Percentiles rank a stretch among this genome's conserved stretches.
phyloP scores from a whole-genome alignment of 2,113 vertebrate genomes.

The Corynorhinus townsendii region DNA sequence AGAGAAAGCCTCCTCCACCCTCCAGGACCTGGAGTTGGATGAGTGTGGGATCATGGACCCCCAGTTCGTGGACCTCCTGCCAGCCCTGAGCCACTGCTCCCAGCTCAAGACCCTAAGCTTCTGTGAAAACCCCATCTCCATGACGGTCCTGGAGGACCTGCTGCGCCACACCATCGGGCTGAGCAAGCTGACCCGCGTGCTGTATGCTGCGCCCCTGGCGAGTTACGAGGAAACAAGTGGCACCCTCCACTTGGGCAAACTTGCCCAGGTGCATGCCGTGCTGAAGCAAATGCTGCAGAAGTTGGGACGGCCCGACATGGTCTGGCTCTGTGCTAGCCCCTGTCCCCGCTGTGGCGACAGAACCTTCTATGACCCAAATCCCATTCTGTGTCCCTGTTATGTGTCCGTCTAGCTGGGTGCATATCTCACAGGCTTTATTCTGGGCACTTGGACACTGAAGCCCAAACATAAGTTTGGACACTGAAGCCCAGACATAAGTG shows the following conservation, averaged over 20 bases:
- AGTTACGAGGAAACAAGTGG: background rate
- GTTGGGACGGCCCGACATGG: background rate
- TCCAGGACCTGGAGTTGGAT: conserved; percentile 38
- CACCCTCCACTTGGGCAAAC: background rate
- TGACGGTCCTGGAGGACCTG: background rate
- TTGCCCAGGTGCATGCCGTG: background rate
- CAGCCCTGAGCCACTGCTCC: background rate
- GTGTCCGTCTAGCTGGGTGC: background rate
- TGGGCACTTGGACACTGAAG: background rate
- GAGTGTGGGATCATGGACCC: conserved; percentile 14
- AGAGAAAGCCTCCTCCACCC: background rate
- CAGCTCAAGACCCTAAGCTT: conserved; percentile 26
- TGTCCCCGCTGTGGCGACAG: conserved; percentile 28
- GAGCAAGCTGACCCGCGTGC: background rate
- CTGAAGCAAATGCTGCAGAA: background rate
- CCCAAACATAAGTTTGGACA: background rate
- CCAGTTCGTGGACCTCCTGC: background rate
- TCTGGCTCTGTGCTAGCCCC: conserved; percentile 44
- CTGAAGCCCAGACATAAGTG: background rate
- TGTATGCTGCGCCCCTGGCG: conserved; percentile 9
- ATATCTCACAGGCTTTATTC: background rate
- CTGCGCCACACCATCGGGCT: background rate
- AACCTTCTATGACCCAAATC: background rate
- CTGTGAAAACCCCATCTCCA: background rate
- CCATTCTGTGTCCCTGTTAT: conserved; percentile 1